These are phyloP conservation scores for Chrysogorgia sp. DNA, from an alignment of 92 coral and sea anemone species.

Conservation along the genomic window DNA sequence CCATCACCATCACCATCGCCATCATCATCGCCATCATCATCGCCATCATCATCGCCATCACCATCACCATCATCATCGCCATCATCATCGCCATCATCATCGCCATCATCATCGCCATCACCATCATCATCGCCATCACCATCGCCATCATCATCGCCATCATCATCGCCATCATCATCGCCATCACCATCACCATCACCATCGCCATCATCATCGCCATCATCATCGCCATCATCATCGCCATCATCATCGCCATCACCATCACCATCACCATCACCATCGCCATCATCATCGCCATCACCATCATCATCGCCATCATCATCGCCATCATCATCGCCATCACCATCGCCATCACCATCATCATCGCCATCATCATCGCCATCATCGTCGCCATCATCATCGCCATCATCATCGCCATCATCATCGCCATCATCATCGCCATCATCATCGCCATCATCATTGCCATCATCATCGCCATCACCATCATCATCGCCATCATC, in stretches of 20 bases:
- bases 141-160: background rate
- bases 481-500: background rate
- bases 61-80: background rate
- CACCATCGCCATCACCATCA: background rate
- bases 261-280: constrained; percentile 8
- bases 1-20: background rate
- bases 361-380: background rate
- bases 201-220: background rate
- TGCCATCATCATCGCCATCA: background rate
- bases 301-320: background rate
- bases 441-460: background rate
- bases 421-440: background rate
- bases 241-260: constrained; percentile 8
- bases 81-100: constrained; percentile 19
- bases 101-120: constrained; percentile 2
- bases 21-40: background rate
- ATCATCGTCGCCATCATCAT: background rate
- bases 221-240: constrained; percentile 17
- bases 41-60: background rate
- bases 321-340: background rate
- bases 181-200: background rate
- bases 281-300: background rate
- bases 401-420: background rate
- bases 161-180: background rate
- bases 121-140: constrained; percentile 8